Evolutionary conservation across 2,797 vertebrate genomes (phyloP), one percentile per base, ranked within the genome.

Genomic region (Microctenopoma stevenorrisi): DNA sequence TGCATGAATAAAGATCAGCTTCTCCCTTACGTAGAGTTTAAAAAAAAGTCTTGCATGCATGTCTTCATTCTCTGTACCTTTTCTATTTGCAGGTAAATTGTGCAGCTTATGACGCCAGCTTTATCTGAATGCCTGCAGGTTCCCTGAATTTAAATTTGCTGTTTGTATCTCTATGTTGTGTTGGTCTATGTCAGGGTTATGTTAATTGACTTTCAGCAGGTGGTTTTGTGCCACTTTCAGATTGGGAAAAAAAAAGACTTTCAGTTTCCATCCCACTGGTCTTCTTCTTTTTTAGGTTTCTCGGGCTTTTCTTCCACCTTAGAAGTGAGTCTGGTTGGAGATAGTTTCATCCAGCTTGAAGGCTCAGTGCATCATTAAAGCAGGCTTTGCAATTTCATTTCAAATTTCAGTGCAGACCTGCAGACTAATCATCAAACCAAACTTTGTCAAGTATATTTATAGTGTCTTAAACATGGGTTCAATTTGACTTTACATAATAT

Each of bases 141-240:
- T 88, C 62, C 90, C 88, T 76, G 86, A 83, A 93, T 93, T 93
- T 89, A 88, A 92, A 94, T 93, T 68, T 81, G 80, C 86, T 89
- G 87, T 93, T 93, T 94, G 89, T 91, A 89, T 92, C 89, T 82
- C 74, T 85, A 70, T 87, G 90, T 88, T 86, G 82, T 91, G 89
- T 81, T 80, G 87, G 78, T 85, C 84, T 81, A 68, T 90, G 91
- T 93, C 92, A 88, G 91, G 82, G 85, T 89, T 93, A 91, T 93
- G 88, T 93, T 94, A 94, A 94, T 94, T 94, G 90, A 93, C 92
- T 94, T 93, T 84, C 91, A 83, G 92, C 91, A 92, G 90, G 88
- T 92, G 89, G 88, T 89, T 93, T 84, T 75, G 68, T 84, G 78
- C 82, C 83, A 84, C 85, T 90, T 84, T 84, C 72, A 84, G 84